phyloP scores from a whole-genome alignment of 2,113 vertebrate species.

The Sterrhoptilus dennistouni region DNA sequence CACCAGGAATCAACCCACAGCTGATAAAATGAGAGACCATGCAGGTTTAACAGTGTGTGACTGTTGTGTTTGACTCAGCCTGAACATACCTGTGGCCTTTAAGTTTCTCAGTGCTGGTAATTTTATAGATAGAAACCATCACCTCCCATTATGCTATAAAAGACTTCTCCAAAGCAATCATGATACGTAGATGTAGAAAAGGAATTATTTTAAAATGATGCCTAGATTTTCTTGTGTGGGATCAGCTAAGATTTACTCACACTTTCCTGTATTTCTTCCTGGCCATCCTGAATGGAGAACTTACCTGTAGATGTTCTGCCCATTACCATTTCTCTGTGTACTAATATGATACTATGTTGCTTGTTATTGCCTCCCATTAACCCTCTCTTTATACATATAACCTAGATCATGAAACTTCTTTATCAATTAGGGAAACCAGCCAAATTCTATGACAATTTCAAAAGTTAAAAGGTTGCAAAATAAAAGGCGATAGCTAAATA shows the following conservation, averaged over 20 bases:
- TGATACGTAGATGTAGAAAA: neutral
- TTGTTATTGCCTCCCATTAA: neutral
- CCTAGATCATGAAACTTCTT: neutral
- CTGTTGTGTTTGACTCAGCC: conserved; percentile 28
- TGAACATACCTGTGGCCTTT: conserved; percentile 42
- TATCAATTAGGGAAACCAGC: neutral
- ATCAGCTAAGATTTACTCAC: neutral
- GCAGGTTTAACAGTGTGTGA: conserved; percentile 47
- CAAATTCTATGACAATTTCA: neutral
- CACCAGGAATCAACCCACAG: conserved; percentile 55
- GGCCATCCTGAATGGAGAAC: neutral
- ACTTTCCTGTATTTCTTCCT: neutral
- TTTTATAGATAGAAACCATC: neutral
- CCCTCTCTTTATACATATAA: neutral
- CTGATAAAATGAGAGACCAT: conserved; percentile 62
- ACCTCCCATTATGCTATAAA: neutral
- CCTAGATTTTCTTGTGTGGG: neutral
- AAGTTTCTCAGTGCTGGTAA: neutral
- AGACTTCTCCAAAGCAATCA: neutral
- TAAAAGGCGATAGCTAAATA: neutral
- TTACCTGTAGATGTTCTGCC: neutral
- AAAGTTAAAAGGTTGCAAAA: neutral
- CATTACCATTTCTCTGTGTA: rapidly evolving
- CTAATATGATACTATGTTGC: neutral
- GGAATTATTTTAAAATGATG: neutral